Conservation (phyloP, 2,888 invertebrate species). For the Nephrotoma appendiculata region DNA sequence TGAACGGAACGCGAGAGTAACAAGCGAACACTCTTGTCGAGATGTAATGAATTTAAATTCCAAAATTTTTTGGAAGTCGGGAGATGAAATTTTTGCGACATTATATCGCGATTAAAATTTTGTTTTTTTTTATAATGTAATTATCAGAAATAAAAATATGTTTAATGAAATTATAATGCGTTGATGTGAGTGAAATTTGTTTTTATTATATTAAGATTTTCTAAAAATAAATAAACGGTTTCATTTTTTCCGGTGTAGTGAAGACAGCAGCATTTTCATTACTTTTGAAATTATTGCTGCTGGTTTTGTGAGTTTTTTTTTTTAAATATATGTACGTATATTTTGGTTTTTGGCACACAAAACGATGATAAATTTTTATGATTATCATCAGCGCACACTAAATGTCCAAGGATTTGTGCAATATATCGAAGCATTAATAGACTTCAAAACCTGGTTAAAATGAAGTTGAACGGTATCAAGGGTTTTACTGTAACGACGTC, state of each 20-base stretch:
- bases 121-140: neutral
- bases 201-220: neutral
- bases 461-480: no score
- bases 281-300: neutral
- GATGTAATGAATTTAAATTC: neutral
- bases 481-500: no score
- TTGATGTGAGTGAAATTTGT: neutral
- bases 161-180: neutral
- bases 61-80: neutral
- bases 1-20: neutral
- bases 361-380: neutral
- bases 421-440: neutral
- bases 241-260: neutral
- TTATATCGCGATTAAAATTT: neutral
- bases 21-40: neutral
- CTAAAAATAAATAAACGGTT: neutral
- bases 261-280: neutral
- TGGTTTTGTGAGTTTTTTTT: neutral
- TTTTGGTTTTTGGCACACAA: neutral
- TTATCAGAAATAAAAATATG: neutral
- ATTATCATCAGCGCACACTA: neutral
- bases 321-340: neutral
- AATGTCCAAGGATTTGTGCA: neutral
- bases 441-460: no score
- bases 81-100: neutral